Base-by-base conservation (phyloP, 2,113 vertebrate species). In the Leptobrachium ailaonicum region DNA sequence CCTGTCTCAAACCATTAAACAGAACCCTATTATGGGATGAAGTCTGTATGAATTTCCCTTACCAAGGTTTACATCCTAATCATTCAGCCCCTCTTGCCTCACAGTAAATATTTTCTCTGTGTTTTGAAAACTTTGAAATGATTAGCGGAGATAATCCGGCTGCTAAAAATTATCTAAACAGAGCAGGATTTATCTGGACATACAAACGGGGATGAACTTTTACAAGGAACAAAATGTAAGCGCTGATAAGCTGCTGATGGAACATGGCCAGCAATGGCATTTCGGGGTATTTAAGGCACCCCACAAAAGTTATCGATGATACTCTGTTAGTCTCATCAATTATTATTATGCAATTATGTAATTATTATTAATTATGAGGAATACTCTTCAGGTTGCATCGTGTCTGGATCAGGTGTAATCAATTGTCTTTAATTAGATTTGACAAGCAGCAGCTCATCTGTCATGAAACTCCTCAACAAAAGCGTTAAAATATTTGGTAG, bases 71-170 rank as follows among this genome's bases (percentile, higher is more conserved):
- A 68, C 41, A 60, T 8, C 60, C 64, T 50, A 41, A 60, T 81
- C 79, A 32, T 47, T 47, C 13, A 60, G 10, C 42, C 53, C 64
- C 20, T 70, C 68, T 54, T 69, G 42, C 71, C 69, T 62, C 77
- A 62, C 79, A 75, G 79, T 81, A 81, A 81, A 81, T 81, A 81
- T 81, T 81, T 75, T 66, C 66, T 69, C 63, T 81, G 63, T 81
- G 79, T 75, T 81, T 81, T 62, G 71, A 69, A 81, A 75, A 81
- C 79, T 75, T 75, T 75, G 64, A 81, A 75, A 81, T 81, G 64
- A 81, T 81, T 75, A 81, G 79, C 41, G 41, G 71, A 81, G 79
- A 75, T 81, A 81, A 81, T 81, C 79, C 53, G 64, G 56, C 43
- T 14, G 79, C 64, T 44, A 42, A 66, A 80, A 53, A 75, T 81